Conservation (phyloP, 2,113 vertebrate species). For the Tetrax tetrax region DNA sequence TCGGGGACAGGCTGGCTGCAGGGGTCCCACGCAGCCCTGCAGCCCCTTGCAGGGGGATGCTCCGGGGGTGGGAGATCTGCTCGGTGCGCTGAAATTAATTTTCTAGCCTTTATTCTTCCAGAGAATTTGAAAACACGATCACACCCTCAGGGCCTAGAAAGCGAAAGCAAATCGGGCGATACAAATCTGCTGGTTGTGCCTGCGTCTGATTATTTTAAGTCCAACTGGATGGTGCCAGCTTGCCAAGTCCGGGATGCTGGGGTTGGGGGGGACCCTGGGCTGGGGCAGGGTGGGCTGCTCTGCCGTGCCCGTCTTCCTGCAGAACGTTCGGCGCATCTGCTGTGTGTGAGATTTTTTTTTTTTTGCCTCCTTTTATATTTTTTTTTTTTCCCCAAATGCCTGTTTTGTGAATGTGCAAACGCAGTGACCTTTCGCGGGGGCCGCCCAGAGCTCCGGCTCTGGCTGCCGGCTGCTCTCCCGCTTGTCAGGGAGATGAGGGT, state of each 20-base stretch:
- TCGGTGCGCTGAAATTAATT: neutral
- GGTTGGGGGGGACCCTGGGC: too few species aligned
- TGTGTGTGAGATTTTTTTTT: fast-evolving
- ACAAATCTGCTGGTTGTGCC: neutral
- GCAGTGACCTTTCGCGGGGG: neutral
- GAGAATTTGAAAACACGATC: neutral
- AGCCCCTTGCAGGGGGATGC: neutral
- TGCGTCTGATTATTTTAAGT: neutral
- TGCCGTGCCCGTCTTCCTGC: fast-evolving
- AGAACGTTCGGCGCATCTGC: fast-evolving
- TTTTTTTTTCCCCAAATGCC: neutral
- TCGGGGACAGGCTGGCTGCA: neutral
- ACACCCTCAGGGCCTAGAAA: constrained; percentile 8
- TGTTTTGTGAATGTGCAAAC: neutral
- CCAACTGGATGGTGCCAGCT: neutral
- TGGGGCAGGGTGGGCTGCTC: too few species aligned
- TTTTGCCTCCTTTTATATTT: too few species aligned
- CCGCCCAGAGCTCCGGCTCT: neutral
- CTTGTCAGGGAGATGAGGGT: neutral
- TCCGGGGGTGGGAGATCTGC: neutral
- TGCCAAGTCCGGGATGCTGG: neutral
- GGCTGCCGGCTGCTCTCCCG: neutral
- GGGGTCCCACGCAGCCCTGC: neutral
- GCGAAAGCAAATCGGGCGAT: neutral
- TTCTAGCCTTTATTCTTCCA: neutral